Conservation (phyloP, 2,113 vertebrate genomes). For the Chlorocebus sabaeus region DNA sequence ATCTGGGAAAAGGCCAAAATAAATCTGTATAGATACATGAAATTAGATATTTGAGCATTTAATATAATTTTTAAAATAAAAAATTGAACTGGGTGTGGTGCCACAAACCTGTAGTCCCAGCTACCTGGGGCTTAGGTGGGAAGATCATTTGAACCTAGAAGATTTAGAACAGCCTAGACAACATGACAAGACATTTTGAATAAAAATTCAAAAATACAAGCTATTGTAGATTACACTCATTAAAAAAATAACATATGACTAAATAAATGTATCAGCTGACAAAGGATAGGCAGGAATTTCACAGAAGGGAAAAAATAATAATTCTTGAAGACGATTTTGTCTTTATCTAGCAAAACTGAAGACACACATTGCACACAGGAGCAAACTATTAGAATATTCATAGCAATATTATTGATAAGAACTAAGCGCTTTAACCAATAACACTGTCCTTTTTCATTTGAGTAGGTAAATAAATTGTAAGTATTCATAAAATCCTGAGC, state of each 20-base stretch:
- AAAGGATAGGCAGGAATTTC: neutral
- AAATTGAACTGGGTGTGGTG: neutral
- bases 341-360: neutral
- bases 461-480: neutral
- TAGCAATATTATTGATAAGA: neutral
- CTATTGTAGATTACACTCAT: too few relatives aligned
- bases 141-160: neutral
- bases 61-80: neutral
- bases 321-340: neutral
- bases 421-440: neutral
- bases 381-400: neutral
- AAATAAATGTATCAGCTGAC: neutral
- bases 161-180: neutral
- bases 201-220: too few relatives aligned
- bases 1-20: neutral
- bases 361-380: neutral
- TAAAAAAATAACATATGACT: neutral
- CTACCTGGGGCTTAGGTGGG: neutral
- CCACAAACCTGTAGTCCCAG: neutral
- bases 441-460: neutral
- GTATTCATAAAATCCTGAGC: neutral
- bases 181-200: neutral
- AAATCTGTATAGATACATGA: neutral
- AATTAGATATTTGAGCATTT: neutral
- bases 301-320: neutral